Evolutionary conservation across 2,888 invertebrate genomes (phyloP).

Genomic region (Folsomia candida): DNA sequence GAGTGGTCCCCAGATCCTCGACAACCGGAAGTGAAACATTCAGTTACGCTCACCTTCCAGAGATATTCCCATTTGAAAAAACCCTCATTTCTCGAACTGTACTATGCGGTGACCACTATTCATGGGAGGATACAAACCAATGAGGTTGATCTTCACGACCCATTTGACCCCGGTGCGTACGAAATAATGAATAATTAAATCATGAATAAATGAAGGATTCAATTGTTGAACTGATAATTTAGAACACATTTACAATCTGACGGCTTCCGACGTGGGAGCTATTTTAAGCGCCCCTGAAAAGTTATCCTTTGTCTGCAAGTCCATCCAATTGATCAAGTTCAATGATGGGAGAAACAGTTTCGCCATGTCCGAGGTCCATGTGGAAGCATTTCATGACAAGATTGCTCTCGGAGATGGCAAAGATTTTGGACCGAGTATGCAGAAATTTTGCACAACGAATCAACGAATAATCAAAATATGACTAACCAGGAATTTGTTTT

Average conservation of each 20-base stretch:
- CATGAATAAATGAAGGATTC: no score
- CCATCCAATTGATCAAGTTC: neutral
- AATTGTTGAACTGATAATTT: no score
- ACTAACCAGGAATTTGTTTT: no score
- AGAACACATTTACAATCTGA: neutral
- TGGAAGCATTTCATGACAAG: constrained; percentile 7
- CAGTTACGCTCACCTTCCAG: neutral
- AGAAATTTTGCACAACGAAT: no score
- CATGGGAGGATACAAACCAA: neutral
- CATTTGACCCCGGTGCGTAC: neutral
- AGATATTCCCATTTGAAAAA: neutral
- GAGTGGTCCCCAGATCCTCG: neutral
- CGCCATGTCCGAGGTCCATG: constrained; percentile 1
- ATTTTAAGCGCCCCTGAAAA: constrained; percentile 1
- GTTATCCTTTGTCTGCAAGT: neutral
- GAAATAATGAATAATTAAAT: no score
- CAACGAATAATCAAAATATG: no score
- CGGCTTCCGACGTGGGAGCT: neutral
- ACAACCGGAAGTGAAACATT: neutral
- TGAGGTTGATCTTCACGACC: neutral
- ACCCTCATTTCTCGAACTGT: neutral
- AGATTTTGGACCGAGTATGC: constrained; percentile 13
- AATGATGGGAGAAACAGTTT: neutral
- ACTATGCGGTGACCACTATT: neutral
- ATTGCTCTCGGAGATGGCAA: constrained; percentile 9